phyloP scores from a whole-genome alignment of 2,797 vertebrate species.

The Gastrophryne carolinensis region DNA sequence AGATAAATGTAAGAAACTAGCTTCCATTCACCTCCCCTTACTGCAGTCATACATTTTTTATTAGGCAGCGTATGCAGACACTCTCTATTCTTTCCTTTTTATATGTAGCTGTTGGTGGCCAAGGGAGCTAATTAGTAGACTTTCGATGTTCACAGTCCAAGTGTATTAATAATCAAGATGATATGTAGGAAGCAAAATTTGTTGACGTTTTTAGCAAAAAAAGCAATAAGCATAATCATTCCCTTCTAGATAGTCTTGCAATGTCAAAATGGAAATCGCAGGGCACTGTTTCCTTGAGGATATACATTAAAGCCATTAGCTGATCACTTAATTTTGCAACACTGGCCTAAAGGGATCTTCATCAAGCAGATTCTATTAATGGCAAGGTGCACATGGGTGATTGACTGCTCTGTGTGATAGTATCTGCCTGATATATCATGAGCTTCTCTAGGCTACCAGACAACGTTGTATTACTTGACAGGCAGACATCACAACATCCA shows the following conservation, averaged over 20 bases:
- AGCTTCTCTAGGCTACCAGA: neutral
- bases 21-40: slow-evolving; percentile 32
- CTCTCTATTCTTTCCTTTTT: slow-evolving; percentile 31
- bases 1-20: neutral
- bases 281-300: slow-evolving; percentile 22
- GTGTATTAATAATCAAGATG: slow-evolving; percentile 5
- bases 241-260: slow-evolving; percentile 13
- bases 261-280: slow-evolving; percentile 12
- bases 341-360: slow-evolving; percentile 4
- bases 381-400: neutral
- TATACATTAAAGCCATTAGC: slow-evolving; percentile 20
- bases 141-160: slow-evolving; percentile 55
- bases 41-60: slow-evolving; percentile 50
- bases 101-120: slow-evolving; percentile 42
- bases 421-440: neutral
- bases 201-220: slow-evolving; percentile 28
- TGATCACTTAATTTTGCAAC: slow-evolving; percentile 26
- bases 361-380: slow-evolving; percentile 32
- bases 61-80: slow-evolving; percentile 30
- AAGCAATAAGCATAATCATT: neutral
- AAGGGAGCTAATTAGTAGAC: slow-evolving; percentile 58
- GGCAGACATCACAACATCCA: neutral
- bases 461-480: neutral
- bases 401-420: neutral
- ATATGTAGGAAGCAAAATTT: slow-evolving; percentile 40